Percentiles rank a stretch among this genome's conserved stretches.
Conservation (phyloP, 2,113 vertebrate genomes). For the Charadrius vociferus region DNA sequence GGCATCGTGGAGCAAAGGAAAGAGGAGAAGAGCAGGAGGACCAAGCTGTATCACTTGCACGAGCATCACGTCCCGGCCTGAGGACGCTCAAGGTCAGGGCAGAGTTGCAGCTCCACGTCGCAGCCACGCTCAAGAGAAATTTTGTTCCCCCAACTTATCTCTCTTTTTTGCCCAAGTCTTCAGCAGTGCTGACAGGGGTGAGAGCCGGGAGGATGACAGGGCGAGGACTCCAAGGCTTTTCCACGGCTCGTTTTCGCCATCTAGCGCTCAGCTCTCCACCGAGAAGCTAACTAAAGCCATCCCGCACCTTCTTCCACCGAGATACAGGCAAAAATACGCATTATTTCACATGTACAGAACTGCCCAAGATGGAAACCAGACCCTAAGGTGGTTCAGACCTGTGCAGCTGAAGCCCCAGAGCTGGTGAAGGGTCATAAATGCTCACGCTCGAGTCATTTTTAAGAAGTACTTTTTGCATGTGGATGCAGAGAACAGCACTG, state of each 20-base stretch:
- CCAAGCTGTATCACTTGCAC: not conserved
- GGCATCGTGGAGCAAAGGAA: not conserved
- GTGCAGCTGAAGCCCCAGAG: not conserved
- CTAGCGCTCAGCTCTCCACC: not conserved
- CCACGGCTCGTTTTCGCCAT: constrained; percentile 12
- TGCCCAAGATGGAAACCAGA: not conserved
- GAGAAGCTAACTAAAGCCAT: too few relatives aligned
- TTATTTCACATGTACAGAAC: accelerated
- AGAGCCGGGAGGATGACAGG: not conserved
- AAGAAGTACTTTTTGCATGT: not conserved
- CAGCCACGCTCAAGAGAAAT: not conserved
- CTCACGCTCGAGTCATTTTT: not conserved
- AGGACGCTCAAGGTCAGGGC: constrained; percentile 5
- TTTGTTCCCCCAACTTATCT: not conserved
- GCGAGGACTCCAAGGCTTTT: not conserved
- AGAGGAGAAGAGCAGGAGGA: not conserved
- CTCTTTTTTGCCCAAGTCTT: not conserved
- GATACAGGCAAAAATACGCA: accelerated
- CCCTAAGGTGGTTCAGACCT: not conserved
- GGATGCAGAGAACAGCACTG: not conserved
- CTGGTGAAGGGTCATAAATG: accelerated
- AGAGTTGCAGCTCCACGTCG: not conserved
- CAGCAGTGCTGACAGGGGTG: not conserved
- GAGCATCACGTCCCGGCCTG: accelerated
- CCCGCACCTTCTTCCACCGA: not conserved